Base-by-base conservation (phyloP, 2,888 invertebrate species). In the Rhaphigaster nebulosa region DNA sequence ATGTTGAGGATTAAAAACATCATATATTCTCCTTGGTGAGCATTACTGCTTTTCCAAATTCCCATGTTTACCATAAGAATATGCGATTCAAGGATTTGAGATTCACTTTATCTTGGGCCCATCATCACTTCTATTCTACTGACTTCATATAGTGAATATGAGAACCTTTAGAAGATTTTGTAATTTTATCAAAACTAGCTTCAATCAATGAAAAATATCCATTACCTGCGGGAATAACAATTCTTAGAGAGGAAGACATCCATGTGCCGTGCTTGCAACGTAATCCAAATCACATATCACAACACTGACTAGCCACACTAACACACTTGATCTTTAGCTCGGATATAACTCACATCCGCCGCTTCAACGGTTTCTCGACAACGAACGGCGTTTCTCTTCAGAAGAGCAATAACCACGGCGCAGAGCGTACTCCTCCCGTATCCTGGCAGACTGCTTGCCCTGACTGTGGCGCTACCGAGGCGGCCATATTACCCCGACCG, bases 401-500 rank as follows among this genome's bases (percentile, higher is more conserved):
- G 29, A n/a, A 29, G 29, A 29, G 20, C 38, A 10, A 38, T 0
- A 38, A 2, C 70, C 10, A 10, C 34, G 20, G 20, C 70, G 34
- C 38, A 76, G 10, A 23, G 70, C 34, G 70, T 38, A 38, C 70
- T 76, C 38, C 34, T 76, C 70, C 70, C 38, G 34, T 23, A 2
- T 23, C 38, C 34, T 10, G 70, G 38, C 20, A 13, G 29, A 29
- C n/a, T 65, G 65, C 65, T 60, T 12, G 60, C n/a, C 60, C 60
- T 5, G 80, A 80, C 80, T 80, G n/a, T n/a, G 80, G 4, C 29
- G 70, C 23, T 45, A 45, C 34, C 45, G 5, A 13, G 8, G 38
- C 84, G 45, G 84, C 84, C 84, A 84, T 84, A 84, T 84, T 84
- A 41, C 10, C 84, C 45, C 26, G 45, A n/a, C 84, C 84, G 84